Evolutionary conservation across 2,797 vertebrate genomes (phyloP).

Genomic region (Lutjanus argentimaculatus): DNA sequence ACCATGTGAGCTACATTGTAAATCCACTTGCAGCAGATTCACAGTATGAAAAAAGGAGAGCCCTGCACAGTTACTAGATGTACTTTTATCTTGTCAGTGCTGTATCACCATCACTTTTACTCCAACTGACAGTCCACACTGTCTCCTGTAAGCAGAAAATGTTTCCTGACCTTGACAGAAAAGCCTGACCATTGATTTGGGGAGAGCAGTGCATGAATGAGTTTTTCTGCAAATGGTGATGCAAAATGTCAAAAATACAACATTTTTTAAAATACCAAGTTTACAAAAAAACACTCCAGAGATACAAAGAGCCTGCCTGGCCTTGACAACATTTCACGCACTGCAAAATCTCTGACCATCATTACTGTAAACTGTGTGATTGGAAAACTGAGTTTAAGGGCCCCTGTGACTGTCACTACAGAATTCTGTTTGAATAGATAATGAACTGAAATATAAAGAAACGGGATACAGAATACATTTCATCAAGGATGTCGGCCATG

Average conservation of each 20-base stretch:
- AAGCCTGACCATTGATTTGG: constrained; percentile 55
- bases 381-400: constrained; percentile 7
- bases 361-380: neutral
- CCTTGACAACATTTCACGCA: constrained; percentile 6
- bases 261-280: neutral
- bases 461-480: constrained; percentile 10
- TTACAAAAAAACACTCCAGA: neutral
- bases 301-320: neutral
- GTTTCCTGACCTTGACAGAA: constrained; percentile 61
- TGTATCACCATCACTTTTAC: constrained; percentile 41
- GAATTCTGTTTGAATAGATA: neutral
- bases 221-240: constrained; percentile 29
- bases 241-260: constrained; percentile 46
- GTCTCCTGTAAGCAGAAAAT: constrained; percentile 54
- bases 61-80: constrained; percentile 20
- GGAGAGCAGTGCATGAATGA: constrained; percentile 40
- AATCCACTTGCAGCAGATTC: neutral
- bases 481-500: constrained; percentile 16
- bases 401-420: neutral
- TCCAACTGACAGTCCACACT: constrained; percentile 56
- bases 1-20: neutral
- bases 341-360: neutral
- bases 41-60: constrained; percentile 1
- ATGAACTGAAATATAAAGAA: neutral
- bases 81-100: constrained; percentile 44